A percentile compares a stretch with the other conserved stretches of the same genome.
Conservation (phyloP, 37 sponge, comb jelly and placozoan species). For the Lycopodina hypogea region DNA sequence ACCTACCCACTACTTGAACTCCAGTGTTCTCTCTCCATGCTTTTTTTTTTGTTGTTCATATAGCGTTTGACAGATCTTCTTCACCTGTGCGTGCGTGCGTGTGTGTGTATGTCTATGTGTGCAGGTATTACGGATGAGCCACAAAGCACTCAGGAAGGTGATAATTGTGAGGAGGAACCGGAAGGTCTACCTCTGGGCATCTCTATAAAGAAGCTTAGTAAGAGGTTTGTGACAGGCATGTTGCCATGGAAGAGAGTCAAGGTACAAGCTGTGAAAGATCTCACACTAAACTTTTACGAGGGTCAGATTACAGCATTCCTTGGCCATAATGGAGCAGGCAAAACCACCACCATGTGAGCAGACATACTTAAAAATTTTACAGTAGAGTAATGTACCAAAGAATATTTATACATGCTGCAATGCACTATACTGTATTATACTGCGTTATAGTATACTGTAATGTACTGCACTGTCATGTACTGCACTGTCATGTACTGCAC, state of each 20-base stretch:
- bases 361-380: background rate
- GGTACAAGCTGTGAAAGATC: slow-evolving; percentile 60
- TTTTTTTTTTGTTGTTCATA: too few relatives aligned
- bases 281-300: slow-evolving; percentile 90
- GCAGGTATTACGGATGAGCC: background rate
- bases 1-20: too few relatives aligned
- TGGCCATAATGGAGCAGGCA: slow-evolving; percentile 99
- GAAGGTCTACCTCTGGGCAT: slow-evolving; percentile 58
- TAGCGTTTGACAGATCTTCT: too few relatives aligned
- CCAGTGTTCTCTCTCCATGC: too few relatives aligned
- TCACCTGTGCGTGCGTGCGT: too few relatives aligned
- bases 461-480: too few relatives aligned
- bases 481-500: too few relatives aligned
- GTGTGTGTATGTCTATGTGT: slow-evolving; percentile 39
- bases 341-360: slow-evolving; percentile 86
- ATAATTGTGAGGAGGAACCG: slow-evolving; percentile 28
- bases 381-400: too few relatives aligned
- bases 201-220: slow-evolving; percentile 40
- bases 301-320: slow-evolving; percentile 93
- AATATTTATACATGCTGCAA: too few relatives aligned
- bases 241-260: slow-evolving; percentile 2
- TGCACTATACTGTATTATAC: too few relatives aligned
- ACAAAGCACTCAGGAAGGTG: background rate
- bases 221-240: slow-evolving; percentile 5
- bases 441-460: too few relatives aligned